Evolutionary conservation across 2,888 invertebrate species (phyloP).

Genomic region (Drosophila nigritarsus): DNA sequence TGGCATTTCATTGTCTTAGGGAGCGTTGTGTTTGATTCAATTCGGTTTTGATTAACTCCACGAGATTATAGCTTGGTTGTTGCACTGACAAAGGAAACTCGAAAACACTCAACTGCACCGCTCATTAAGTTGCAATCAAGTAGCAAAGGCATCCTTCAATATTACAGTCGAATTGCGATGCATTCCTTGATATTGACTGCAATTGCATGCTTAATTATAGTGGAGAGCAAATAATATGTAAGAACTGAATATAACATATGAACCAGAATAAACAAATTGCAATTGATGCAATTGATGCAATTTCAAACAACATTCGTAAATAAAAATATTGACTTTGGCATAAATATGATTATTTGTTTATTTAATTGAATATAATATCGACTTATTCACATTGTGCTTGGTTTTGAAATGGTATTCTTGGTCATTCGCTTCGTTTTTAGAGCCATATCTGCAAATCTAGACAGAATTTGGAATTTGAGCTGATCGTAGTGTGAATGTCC

Average conservation of each 20-base stretch:
- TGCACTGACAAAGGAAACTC: not conserved
- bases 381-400: too few species aligned
- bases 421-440: too few species aligned
- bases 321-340: too few species aligned
- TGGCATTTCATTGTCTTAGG: constrained; percentile 39
- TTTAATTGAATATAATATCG: too few species aligned
- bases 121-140: not conserved
- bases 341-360: too few species aligned
- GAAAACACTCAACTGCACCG: not conserved
- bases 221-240: not conserved
- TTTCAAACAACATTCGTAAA: not conserved
- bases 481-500: not conserved
- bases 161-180: not conserved
- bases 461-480: not conserved
- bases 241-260: not conserved
- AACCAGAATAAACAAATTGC: not conserved
- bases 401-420: too few species aligned
- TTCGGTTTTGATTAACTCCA: constrained; percentile 6
- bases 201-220: not conserved
- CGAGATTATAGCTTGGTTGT: not conserved
- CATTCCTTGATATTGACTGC: not conserved
- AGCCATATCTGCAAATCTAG: rapidly evolving
- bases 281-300: not conserved
- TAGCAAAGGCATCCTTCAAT: not conserved
- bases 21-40: constrained; percentile 9